phyloP scores from a whole-genome alignment of 2,797 vertebrate species.

The Vespertilio murinus region DNA sequence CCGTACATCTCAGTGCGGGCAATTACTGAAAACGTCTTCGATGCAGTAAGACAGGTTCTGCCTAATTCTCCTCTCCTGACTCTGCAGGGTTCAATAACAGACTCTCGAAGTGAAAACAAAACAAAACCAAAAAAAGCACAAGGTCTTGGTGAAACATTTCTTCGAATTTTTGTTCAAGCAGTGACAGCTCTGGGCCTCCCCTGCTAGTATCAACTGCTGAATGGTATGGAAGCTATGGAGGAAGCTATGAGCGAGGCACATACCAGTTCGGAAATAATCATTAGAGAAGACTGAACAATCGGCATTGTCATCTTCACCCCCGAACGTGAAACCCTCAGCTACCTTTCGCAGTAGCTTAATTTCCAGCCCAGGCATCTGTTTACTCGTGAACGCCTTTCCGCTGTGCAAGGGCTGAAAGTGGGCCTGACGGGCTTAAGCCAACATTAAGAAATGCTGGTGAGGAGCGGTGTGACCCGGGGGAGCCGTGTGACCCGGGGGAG shows the following conservation, averaged over 20 bases:
- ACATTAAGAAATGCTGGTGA: neutral
- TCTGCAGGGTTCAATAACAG: conserved; percentile 16
- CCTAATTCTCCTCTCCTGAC: conserved; percentile 60
- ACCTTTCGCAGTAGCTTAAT: neutral
- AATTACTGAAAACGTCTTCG: conserved; percentile 64
- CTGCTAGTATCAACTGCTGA: neutral
- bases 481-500: too few relatives aligned
- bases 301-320: neutral
- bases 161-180: conserved; percentile 31
- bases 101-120: neutral
- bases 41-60: conserved; percentile 72
- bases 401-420: neutral
- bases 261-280: neutral
- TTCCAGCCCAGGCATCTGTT: neutral
- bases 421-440: neutral
- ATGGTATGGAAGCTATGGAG: neutral
- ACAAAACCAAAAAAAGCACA: neutral
- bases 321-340: neutral
- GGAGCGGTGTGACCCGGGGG: too few relatives aligned
- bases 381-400: neutral
- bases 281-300: neutral
- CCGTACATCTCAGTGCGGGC: neutral
- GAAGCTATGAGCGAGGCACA: neutral
- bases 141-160: conserved; percentile 12
- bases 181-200: neutral